phyloP scores from a whole-genome alignment of 2,888 invertebrate genomes.

The Trypoxylon attenuatum region DNA sequence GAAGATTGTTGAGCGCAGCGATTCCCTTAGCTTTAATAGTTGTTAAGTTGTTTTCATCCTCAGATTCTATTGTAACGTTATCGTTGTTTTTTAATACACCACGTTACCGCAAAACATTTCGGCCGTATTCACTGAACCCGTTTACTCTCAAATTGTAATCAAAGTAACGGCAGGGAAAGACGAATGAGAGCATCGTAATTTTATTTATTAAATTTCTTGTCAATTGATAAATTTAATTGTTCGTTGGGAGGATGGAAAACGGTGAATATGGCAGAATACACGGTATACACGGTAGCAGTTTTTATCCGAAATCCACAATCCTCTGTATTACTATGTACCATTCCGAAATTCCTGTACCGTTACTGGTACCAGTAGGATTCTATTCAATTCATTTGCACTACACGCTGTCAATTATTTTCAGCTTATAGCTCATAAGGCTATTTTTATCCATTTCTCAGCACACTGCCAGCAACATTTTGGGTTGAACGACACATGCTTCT shows the following conservation, averaged over 20 bases:
- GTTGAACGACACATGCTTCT: background rate
- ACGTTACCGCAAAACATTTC: constrained; percentile 62
- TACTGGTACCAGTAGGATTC: constrained; percentile 9
- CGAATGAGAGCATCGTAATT: constrained; percentile 1
- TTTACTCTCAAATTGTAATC: constrained; percentile 41
- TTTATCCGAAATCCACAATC: constrained; percentile 2
- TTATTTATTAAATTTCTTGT: too few relatives aligned
- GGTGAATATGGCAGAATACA: constrained; percentile 57
- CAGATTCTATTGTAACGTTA: constrained; percentile 53
- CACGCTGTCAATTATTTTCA: constrained; percentile 37
- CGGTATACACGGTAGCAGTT: constrained; percentile 39
- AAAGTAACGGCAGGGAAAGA: constrained; percentile 44
- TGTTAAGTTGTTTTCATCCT: constrained; percentile 29
- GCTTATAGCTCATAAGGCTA: constrained; percentile 13
- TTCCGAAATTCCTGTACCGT: constrained; percentile 33
- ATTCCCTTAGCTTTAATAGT: constrained; percentile 33
- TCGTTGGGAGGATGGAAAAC: constrained; percentile 2
- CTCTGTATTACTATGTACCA: constrained; percentile 8
- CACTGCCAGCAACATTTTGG: too few relatives aligned
- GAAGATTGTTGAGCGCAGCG: constrained; percentile 38
- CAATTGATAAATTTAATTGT: background rate
- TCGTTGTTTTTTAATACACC: constrained; percentile 62
- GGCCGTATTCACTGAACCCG: constrained; percentile 71
- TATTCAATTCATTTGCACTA: background rate
- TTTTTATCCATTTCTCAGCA: too few relatives aligned